These are phyloP conservation scores for Aphidius ervi DNA, from an alignment of 1,140 invertebrate genomes.

Conservation along the genomic window DNA sequence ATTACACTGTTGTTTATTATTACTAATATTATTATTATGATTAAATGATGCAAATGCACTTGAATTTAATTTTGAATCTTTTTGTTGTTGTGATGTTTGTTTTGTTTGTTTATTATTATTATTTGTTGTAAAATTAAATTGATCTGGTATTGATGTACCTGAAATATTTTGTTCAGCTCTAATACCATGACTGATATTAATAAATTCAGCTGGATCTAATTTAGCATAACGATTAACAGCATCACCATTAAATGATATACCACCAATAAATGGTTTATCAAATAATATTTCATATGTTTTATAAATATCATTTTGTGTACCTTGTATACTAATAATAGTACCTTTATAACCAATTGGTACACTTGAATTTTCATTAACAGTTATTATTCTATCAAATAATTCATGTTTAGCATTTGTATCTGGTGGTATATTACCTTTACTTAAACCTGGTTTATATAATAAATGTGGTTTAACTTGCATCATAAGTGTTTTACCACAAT, in stretches of 20 bases:
- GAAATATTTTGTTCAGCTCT: slow-evolving; percentile 43
- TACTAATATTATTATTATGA: not conserved
- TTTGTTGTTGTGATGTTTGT: slow-evolving; percentile 19
- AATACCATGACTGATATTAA: slow-evolving; percentile 60
- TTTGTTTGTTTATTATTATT: no score
- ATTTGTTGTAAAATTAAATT: no score
- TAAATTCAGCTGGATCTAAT: slow-evolving; percentile 54
- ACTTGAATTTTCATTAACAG: slow-evolving; percentile 65
- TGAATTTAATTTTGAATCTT: slow-evolving; percentile 16
- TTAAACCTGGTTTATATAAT: slow-evolving; percentile 51
- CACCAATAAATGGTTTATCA: slow-evolving; percentile 64
- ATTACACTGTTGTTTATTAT: slow-evolving; percentile 19
- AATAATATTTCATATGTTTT: slow-evolving; percentile 71
- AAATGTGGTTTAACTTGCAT: slow-evolving; percentile 78
- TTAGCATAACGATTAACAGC: slow-evolving; percentile 54
- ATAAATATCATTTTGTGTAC: slow-evolving; percentile 51
- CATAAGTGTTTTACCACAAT: slow-evolving; percentile 54
- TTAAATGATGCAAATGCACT: slow-evolving; percentile 26
- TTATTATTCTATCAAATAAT: slow-evolving; percentile 81
- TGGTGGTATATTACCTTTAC: slow-evolving; percentile 49
- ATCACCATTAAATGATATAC: slow-evolving; percentile 51
- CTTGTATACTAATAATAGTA: slow-evolving; percentile 71
- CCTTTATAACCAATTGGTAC: slow-evolving; percentile 80
- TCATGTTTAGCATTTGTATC: slow-evolving; percentile 63
- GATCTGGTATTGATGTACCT: not conserved